Conservation (phyloP, 2,888 invertebrate species). For the Caenorhabditis becei region DNA sequence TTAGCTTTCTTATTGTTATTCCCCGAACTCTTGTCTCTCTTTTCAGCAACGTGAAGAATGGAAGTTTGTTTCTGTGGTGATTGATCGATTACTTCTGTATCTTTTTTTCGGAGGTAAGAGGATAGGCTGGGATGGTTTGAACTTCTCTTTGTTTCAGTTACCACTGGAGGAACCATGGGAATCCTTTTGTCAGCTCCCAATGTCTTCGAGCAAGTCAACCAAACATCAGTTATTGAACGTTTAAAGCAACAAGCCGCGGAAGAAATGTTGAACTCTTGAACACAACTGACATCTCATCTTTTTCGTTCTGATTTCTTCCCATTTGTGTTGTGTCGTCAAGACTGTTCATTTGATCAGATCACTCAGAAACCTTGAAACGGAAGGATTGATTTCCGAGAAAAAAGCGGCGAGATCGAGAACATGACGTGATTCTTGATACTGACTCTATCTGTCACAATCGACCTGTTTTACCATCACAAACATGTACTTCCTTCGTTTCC, state of each 20-base stretch:
- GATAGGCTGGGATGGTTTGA: background rate
- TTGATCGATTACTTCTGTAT: constrained; percentile 83
- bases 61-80: constrained; percentile 84
- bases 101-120: constrained; percentile 82
- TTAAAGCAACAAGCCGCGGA: constrained; percentile 64
- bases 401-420: constrained; percentile 16
- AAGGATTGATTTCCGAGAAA: constrained; percentile 5
- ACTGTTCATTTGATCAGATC: constrained; percentile 47
- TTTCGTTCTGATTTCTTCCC: constrained; percentile 47
- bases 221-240: constrained; percentile 71
- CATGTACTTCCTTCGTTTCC: constrained; percentile 52
- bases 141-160: constrained; percentile 53
- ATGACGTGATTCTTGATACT: constrained; percentile 42
- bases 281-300: background rate
- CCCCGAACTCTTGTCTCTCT: constrained; percentile 22
- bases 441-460: constrained; percentile 7
- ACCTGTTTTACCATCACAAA: constrained; percentile 50
- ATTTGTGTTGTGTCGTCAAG: constrained; percentile 4
- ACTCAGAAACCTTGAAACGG: constrained; percentile 12
- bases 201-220: constrained; percentile 83
- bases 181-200: constrained; percentile 83
- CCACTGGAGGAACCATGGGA: constrained; percentile 68
- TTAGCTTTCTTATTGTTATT: constrained; percentile 16
- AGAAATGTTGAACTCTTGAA: constrained; percentile 57
- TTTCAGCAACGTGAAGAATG: constrained; percentile 83